Evolutionary conservation across 1,140 invertebrate species (phyloP), one percentile per base, ranked within the genome.

Genomic region (Lerema accius): DNA sequence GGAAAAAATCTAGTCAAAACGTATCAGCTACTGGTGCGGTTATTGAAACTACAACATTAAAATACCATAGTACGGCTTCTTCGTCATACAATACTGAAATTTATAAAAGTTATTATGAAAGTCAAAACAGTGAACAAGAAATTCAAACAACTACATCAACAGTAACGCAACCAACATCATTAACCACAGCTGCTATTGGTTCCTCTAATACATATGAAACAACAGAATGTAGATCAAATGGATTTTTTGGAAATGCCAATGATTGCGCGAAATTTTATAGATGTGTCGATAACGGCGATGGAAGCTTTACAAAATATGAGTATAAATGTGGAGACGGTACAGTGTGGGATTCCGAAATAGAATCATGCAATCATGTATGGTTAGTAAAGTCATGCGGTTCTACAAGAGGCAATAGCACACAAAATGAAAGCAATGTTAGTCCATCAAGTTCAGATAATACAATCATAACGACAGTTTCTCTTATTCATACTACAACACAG

Each of bases 231-330:
- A 71, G 50, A 19, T 45, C 70, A 26, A 76, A 69, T 71, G 94
- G 94, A 37, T 94, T 94, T 71, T 92, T 91, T 74, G 82, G 77
- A 16, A 76, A 94, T 70, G 64, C 82, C 19, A 87, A 90, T 10
- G 89, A 95, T 65, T 95, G 95, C 69, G 89, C 91, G 49, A 94
- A 93, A 72, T 95, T 95, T 73, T 95, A 94, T 73, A 91, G 94
- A 51, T 95, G 94, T 76, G 93, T 94, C 1, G 91, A 93, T 67
- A 92, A 93, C 68, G 92, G 92, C 16, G 82, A 92, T 67, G 92
- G 92, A 6, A 89, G 89, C 28, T 94, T 90, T 65, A 92, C 73
- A 5, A 92, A 92, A 76, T 93, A 93, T 71, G 90, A 94, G 60
- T 95, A 94, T 78, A 84, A 79, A 15, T 95, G 94, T 77, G 93